A percentile compares a stretch with the other conserved stretches of the same genome.
phyloP scores from a whole-genome alignment of 2,888 invertebrate species.

The Druceiella hillmani region DNA sequence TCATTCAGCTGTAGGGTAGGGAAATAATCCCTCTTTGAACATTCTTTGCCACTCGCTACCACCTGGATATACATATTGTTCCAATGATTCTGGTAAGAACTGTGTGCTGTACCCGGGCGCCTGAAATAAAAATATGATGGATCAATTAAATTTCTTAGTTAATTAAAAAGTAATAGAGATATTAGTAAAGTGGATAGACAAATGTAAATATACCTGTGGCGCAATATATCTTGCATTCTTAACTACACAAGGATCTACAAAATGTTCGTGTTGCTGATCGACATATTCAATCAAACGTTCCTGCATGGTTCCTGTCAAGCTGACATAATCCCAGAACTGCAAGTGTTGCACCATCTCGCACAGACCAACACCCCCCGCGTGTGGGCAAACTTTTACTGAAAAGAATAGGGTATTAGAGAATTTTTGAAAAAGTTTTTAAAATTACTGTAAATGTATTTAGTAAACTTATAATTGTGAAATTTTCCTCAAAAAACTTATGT shows the following conservation, averaged over 20 bases:
- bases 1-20: slow-evolving; percentile 34
- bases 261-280: slow-evolving; percentile 88
- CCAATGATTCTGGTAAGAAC: slow-evolving; percentile 62
- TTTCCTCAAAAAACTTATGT: too few species aligned
- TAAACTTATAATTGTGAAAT: too few species aligned
- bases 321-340: slow-evolving; percentile 82
- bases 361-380: slow-evolving; percentile 91
- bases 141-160: too few species aligned
- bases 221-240: slow-evolving; percentile 67
- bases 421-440: too few species aligned
- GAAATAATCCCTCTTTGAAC: slow-evolving; percentile 56
- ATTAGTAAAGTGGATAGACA: slow-evolving; percentile 1
- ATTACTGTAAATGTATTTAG: too few species aligned
- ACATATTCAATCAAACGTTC: slow-evolving; percentile 79
- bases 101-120: slow-evolving; percentile 78
- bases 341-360: slow-evolving; percentile 94
- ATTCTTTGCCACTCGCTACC: slow-evolving; percentile 74
- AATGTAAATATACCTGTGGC: slow-evolving; percentile 54
- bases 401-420: slow-evolving; percentile 17
- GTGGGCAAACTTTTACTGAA: slow-evolving; percentile 87
- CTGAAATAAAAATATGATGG: slow-evolving; percentile 36
- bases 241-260: slow-evolving; percentile 66
- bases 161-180: slow-evolving; percentile 3
- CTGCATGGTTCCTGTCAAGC: slow-evolving; percentile 64
- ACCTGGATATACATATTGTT: slow-evolving; percentile 66